These are phyloP conservation scores for Noctua fimbriata DNA, from an alignment of 2,888 invertebrate genomes.

Conservation along the genomic window DNA sequence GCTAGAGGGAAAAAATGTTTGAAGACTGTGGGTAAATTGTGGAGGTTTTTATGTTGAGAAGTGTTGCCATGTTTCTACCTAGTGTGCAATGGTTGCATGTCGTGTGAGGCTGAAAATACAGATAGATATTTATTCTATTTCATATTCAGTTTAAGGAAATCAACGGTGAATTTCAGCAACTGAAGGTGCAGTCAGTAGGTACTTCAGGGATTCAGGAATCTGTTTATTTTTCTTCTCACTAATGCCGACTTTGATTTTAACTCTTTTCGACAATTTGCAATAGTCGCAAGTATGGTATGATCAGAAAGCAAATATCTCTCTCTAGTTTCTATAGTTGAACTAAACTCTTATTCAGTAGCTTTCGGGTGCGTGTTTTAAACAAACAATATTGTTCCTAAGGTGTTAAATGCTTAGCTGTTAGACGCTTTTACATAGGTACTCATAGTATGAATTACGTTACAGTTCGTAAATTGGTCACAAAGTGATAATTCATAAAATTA, in stretches of 20 bases:
- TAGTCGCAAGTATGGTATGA: not conserved
- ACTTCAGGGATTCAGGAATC: not conserved
- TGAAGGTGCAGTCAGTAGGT: not conserved
- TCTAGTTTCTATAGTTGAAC: too few relatives aligned
- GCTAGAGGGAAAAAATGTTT: constrained; percentile 22
- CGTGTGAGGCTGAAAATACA: not conserved
- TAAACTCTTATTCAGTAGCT: too few relatives aligned
- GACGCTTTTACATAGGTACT: too few relatives aligned
- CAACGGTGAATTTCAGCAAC: not conserved
- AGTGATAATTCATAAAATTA: too few relatives aligned
- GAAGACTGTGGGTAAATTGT: constrained; percentile 8
- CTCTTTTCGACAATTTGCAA: not conserved
- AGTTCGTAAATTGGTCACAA: too few relatives aligned
- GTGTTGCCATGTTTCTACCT: not conserved
- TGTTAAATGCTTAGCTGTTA: too few relatives aligned
- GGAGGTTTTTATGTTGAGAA: constrained; percentile 2
- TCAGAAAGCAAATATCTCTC: too few relatives aligned
- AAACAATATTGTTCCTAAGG: too few relatives aligned
- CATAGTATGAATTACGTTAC: too few relatives aligned
- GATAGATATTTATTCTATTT: not conserved
- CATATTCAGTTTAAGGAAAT: not conserved
- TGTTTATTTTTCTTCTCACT: not conserved
- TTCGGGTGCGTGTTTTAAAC: too few relatives aligned
- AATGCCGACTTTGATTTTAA: not conserved
- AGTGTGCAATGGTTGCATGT: not conserved